Base-by-base conservation (phyloP, 2,888 invertebrate genomes). In the Rambutsinella grinnellia region DNA sequence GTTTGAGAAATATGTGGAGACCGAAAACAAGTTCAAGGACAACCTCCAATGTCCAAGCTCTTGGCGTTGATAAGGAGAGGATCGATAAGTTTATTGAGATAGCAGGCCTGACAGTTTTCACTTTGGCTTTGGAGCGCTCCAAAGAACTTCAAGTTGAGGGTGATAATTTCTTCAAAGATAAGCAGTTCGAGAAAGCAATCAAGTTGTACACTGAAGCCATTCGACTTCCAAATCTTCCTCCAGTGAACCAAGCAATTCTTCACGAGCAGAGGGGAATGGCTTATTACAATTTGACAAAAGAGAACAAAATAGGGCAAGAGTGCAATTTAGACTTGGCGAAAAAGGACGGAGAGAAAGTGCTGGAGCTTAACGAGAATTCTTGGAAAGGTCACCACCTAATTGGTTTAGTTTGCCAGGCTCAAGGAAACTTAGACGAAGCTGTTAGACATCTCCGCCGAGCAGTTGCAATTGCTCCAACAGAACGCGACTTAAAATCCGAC, bases 251-350 rank as follows among this genome's bases (percentile, higher is more conserved):
- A 23, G 71, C 65, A 1, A 13, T 57, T 15, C 19, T 67, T 15
- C 76, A 76, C 56, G 70, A 76, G 46, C 70, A 79, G 6, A 24
- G 79, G 15, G 76, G 76, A 19, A 46, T 21, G 2, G 54, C 27
- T 2, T 63, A 44, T 54, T 21, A 61, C 6, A 13, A 61, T 19
- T 13, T 54, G 19, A 49, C 54, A 23, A 51, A 65, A 26, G n/a
- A 24, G 10, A 68, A 74, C 0, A 68, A 61, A 44, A 23, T 28
- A 2, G 67, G 69, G 19, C 67, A 70, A 5, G 65, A 46, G 17
- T 23, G 57, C 1, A 21, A 24, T 1, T 53, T 75, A n/a, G n/a
- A 49, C 17, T 27, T 44, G 70, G 21, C 53, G 17, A 1, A 62
- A 61, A 6, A 10, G 27, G 63, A 49, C 13, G 53, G 56, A 3